Base-by-base conservation (phyloP, 1,140 invertebrate genomes). In the Brachionus asplanchnoidis region DNA sequence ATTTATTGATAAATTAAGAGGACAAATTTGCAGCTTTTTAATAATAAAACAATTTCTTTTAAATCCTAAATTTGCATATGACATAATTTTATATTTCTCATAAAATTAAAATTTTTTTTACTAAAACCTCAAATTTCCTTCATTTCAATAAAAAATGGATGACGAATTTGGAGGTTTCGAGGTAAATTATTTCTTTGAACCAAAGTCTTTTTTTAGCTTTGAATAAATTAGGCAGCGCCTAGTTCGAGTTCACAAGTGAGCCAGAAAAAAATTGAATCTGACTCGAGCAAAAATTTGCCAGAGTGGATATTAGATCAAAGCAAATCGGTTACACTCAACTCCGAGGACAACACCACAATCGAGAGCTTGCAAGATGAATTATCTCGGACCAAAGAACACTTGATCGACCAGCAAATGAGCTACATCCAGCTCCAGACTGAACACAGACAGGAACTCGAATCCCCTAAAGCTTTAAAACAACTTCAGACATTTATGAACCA, bases 101-200 rank as follows among this genome's bases (percentile, higher is more conserved):
- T 60, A 26, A n/a, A 23, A 60, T 60, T 60, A 20, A 7, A 70
- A 14, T n/a, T 32, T n/a, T 36, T 32, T 14, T 70, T 70, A 3
- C 44, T 70, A 70, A 11, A 70, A 70, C 14, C 32, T 70, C 66
- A 70, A 36, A 70, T 75, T 42, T 75, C 17, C 8, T 75, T 75
- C 36, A 23, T 75, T 36, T 44, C 36, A 17, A 75, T 2, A 17
- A 42, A n/a, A 44, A 75, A 77, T 77, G 73, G 73, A 77, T 50
- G 73, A 77, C 26, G 73, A 77, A 20, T 77, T 77, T 28, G 73
- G 73, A 50, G 73, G 73, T 20, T 77, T 77, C 12, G 73, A 77
- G 42, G 73, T 75, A 42, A 75, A 14, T 9, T 3, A 5, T 60
- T 60, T 60, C 6, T 12, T 36, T 26, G 26, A 8, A 26, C 8